A percentile compares a stretch with the other conserved stretches of the same genome.
Evolutionary conservation across 2,888 invertebrate genomes (phyloP).

Genomic region (Eugnorisma glareosa): DNA sequence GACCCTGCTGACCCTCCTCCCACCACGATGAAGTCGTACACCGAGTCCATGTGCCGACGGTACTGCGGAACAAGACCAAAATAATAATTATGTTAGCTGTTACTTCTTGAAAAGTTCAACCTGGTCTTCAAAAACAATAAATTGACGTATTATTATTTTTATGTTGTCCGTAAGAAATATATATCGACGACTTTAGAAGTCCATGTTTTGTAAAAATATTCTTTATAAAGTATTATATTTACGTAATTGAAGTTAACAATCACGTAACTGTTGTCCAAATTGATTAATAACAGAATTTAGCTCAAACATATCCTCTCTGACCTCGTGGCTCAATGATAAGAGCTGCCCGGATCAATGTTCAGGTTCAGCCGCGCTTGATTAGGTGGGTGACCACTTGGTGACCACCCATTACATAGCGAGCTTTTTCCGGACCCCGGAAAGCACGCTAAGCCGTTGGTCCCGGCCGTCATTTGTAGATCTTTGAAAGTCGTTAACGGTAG

Average conservation of each 20-base stretch:
- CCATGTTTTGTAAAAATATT: background rate
- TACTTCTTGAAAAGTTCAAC: background rate
- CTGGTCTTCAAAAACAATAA: background rate
- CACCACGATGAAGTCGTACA: constrained; percentile 94
- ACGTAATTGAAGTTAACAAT: too few relatives aligned
- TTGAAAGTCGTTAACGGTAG: too few relatives aligned
- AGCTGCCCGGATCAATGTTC: too few relatives aligned
- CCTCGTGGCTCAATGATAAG: too few relatives aligned
- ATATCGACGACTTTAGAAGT: too few relatives aligned
- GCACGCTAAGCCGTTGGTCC: too few relatives aligned
- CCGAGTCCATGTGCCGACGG: constrained; percentile 89
- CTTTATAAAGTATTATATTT: too few relatives aligned
- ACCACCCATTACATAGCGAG: too few relatives aligned
- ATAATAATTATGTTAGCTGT: background rate
- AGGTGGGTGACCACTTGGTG: too few relatives aligned
- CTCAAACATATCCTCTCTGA: background rate
- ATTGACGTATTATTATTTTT: background rate
- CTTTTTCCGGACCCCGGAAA: too few relatives aligned
- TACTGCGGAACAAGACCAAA: constrained; percentile 74
- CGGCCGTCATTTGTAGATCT: too few relatives aligned
- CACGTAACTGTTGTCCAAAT: background rate
- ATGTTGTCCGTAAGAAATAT: background rate
- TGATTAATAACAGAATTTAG: background rate
- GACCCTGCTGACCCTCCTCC: constrained; percentile 94
- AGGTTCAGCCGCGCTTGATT: too few relatives aligned